A percentile compares a stretch with the other conserved stretches of the same genome.
phyloP scores from a whole-genome alignment of 2,888 invertebrate genomes.

The Microchrysa polita region DNA sequence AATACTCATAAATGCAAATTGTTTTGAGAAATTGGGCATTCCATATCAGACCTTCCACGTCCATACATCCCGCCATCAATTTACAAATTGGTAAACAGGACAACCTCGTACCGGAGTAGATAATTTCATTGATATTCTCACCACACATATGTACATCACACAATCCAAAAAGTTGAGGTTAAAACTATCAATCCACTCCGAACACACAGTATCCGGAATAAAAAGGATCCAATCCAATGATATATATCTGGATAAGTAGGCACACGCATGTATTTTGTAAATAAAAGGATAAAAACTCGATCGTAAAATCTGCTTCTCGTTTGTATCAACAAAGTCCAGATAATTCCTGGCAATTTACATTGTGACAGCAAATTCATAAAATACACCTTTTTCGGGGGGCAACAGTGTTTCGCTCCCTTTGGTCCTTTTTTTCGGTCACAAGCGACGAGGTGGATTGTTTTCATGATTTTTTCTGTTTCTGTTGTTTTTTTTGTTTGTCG shows the following conservation, averaged over 20 bases:
- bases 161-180: constrained; percentile 22
- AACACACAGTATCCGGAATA: too few relatives aligned
- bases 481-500: too few relatives aligned
- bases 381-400: constrained; percentile 23
- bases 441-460: too few relatives aligned
- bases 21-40: constrained; percentile 16
- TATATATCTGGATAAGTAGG: too few relatives aligned
- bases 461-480: too few relatives aligned
- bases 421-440: too few relatives aligned
- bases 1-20: constrained; percentile 32
- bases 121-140: constrained; percentile 13
- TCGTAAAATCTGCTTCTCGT: constrained; percentile 38
- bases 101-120: background rate
- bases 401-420: too few relatives aligned
- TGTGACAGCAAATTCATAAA: constrained; percentile 42
- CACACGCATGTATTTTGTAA: too few relatives aligned
- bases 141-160: background rate
- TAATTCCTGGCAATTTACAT: constrained; percentile 49
- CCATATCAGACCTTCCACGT: constrained; percentile 15
- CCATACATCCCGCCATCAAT: too few relatives aligned
- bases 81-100: too few relatives aligned
- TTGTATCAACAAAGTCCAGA: constrained; percentile 49
- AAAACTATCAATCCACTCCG: constrained; percentile 26
- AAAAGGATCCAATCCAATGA: too few relatives aligned
- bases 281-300: constrained; percentile 35